Percentiles rank a stretch among this genome's conserved stretches.
These are phyloP conservation scores for Drosophila sordidula DNA, from an alignment of 2,888 invertebrate species.

Conservation along the genomic window DNA sequence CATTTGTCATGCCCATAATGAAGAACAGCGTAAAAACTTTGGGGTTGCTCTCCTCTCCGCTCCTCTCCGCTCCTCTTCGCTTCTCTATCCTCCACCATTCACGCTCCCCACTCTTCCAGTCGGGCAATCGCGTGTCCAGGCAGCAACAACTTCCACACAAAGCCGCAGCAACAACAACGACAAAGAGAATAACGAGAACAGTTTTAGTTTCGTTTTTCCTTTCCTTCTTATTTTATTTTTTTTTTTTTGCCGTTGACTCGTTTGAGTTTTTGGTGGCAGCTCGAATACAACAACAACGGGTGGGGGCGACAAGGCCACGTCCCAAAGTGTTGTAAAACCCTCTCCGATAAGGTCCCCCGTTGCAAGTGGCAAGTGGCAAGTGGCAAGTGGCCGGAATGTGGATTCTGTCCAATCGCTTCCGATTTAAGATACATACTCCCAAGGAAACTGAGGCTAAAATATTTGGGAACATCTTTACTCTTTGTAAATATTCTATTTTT, in stretches of 20 bases:
- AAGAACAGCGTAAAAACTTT: slow-evolving; percentile 55
- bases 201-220: slow-evolving; percentile 34
- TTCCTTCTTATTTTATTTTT: slow-evolving; percentile 10
- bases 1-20: slow-evolving; percentile 69
- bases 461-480: too few relatives aligned
- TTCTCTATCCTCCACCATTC: background rate
- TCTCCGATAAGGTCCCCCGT: slow-evolving; percentile 6
- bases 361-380: slow-evolving; percentile 10
- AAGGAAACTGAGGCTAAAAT: too few relatives aligned
- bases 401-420: slow-evolving; percentile 15
- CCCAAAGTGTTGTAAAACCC: slow-evolving; percentile 21
- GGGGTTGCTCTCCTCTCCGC: slow-evolving; percentile 54
- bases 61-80: background rate
- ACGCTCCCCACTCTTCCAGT: slow-evolving; percentile 23
- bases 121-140: slow-evolving; percentile 63
- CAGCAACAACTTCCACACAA: slow-evolving; percentile 40
- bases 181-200: slow-evolving; percentile 31
- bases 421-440: too few relatives aligned
- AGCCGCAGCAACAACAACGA: slow-evolving; percentile 40
- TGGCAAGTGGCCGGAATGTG: slow-evolving; percentile 4
- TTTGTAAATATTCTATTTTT: too few relatives aligned
- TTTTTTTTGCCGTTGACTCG: slow-evolving; percentile 13
- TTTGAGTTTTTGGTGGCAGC: slow-evolving; percentile 15
- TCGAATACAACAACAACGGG: slow-evolving; percentile 9
- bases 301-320: slow-evolving; percentile 3